Evolutionary conservation across 2,888 invertebrate species (phyloP), one percentile per base, ranked within the genome.

Genomic region (Napeogenes inachia): DNA sequence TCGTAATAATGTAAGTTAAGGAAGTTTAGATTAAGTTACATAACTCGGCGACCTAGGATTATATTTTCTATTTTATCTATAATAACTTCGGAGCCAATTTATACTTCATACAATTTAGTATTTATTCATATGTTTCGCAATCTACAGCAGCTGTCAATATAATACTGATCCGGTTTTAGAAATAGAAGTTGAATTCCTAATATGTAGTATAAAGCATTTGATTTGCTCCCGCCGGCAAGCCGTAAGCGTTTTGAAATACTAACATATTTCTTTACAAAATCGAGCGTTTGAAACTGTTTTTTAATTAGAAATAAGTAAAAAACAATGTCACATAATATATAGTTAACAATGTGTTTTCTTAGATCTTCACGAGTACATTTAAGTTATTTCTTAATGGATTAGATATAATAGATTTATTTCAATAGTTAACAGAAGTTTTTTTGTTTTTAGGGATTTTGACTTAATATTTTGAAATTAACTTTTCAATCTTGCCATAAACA

Each of bases 101-200:
- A 42, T 42, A 6, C 12, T 50, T 50, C 8, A 30, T 50, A 50
- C 47, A 50, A 50, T 30, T 50, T 50, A 50, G 21, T 50, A 50
- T 8, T 12, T 12, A 32, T 45, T 56, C 60, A 45, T 56, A 38
- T 54, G 58, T 66, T 64, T 66, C 56, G 50, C 46, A 66, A 66
- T 60, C 5, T 21, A 21, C 45, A 13, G 42, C 58, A 58, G 60
- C 59, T 54, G 62, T 60, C 60, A 61, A 53, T 64, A 62, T 61
- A 59, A 61, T 61, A 61, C 60, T 57, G 57, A 66, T 66, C 68
- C 62, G 61, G 65, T 67, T 65, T 21, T 58, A 60, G 61, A 35
- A 53, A 63, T 67, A 58, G 30, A 59, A 64, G 45, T 54, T 57
- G 64, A 65, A 67, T 67, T 68, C 59, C 60, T 62, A 60, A 56